Evolutionary conservation across 2,113 vertebrate species (phyloP).

Genomic region (Lagopus leucura): DNA sequence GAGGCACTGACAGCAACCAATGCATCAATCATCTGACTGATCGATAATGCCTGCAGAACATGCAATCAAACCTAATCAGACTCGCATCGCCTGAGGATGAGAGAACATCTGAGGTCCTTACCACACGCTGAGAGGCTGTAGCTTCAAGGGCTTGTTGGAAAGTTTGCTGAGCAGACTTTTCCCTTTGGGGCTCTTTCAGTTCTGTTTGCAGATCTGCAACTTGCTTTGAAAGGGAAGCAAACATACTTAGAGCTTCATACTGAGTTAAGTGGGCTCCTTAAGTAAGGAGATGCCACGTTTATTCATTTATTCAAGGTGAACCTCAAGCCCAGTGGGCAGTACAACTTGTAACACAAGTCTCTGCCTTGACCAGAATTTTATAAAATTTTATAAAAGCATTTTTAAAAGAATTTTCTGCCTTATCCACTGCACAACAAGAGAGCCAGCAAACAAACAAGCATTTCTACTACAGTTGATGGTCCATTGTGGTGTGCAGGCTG

Average conservation of each 20-base stretch:
- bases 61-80: constrained; percentile 75
- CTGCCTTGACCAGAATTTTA: not conserved
- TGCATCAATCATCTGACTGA: constrained; percentile 70
- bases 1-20: constrained; percentile 65
- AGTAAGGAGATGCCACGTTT: not conserved
- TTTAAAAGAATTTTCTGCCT: not conserved
- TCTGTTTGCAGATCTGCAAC: not conserved
- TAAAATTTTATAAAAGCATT: not conserved
- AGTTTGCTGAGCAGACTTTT: constrained; percentile 14
- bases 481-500: not conserved
- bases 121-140: not conserved
- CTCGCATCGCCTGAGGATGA: constrained; percentile 33
- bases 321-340: not conserved
- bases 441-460: not conserved
- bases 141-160: constrained; percentile 32
- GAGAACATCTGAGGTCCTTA: constrained; percentile 41
- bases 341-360: not conserved
- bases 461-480: not conserved
- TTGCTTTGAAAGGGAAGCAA: not conserved
- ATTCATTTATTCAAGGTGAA: not conserved
- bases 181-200: not conserved
- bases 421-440: not conserved
- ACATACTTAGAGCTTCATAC: not conserved
- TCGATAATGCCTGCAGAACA: constrained; percentile 72
- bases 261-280: rapidly evolving